Percentiles rank a stretch among this genome's conserved stretches.
These are phyloP conservation scores for Bombus pascuorum DNA, from an alignment of 1,140 invertebrate genomes.

Conservation along the genomic window DNA sequence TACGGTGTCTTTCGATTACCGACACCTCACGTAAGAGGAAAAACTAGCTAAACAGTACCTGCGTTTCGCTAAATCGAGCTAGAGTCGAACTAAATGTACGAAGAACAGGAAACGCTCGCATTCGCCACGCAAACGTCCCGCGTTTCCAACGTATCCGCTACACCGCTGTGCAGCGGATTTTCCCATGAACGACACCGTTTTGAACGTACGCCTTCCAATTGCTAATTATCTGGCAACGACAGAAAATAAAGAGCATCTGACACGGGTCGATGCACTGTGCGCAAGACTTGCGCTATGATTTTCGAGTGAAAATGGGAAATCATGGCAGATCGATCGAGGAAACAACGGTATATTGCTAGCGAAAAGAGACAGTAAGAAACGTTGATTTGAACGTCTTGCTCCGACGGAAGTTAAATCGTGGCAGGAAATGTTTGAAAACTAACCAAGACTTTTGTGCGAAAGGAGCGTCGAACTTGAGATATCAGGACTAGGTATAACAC, in stretches of 20 bases:
- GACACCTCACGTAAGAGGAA: background rate
- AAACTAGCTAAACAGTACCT: background rate
- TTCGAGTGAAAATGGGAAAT: too few relatives aligned
- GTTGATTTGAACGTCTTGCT: too few relatives aligned
- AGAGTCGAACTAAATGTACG: background rate
- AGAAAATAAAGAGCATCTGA: slow-evolving; percentile 18
- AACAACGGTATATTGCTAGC: too few relatives aligned
- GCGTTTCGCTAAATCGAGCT: background rate
- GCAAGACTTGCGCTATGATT: too few relatives aligned
- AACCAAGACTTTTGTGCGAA: too few relatives aligned
- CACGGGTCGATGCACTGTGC: slow-evolving; percentile 5
- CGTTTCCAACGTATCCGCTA: slow-evolving; percentile 6
- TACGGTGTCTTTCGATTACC: background rate
- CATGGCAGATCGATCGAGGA: too few relatives aligned
- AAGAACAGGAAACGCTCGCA: slow-evolving; percentile 15
- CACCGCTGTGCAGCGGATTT: background rate
- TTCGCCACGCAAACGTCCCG: slow-evolving; percentile 32
- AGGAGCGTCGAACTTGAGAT: too few relatives aligned
- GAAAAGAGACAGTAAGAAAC: too few relatives aligned
- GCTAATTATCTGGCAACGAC: background rate
- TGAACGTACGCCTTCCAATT: background rate
- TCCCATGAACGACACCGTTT: slow-evolving; percentile 12
- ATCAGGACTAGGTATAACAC: too few relatives aligned
- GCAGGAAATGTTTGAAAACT: too few relatives aligned
- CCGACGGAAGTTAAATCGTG: too few relatives aligned